Conservation (phyloP, 1,140 invertebrate genomes). For the Lamellibrachia luymesi region DNA sequence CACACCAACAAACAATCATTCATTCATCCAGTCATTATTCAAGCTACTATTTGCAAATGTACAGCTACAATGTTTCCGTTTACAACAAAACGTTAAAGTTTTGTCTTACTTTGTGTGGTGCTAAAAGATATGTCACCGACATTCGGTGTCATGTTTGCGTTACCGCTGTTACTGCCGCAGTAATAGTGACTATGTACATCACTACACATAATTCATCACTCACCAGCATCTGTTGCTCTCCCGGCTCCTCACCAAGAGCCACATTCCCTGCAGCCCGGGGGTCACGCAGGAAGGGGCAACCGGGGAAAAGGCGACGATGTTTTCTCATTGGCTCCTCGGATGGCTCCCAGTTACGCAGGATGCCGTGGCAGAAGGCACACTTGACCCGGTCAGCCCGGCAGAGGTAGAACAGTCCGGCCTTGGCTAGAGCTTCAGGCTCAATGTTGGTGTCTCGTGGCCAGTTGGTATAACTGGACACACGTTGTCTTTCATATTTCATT, state of each 20-base stretch:
- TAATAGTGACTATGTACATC: too few species aligned
- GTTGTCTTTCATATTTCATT: not conserved
- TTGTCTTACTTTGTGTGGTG: too few species aligned
- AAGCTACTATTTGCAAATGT: too few species aligned
- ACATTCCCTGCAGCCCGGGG: not conserved
- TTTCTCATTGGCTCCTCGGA: constrained; percentile 74
- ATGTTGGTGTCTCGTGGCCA: not conserved
- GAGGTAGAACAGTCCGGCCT: constrained; percentile 42
- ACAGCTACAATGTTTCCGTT: too few species aligned
- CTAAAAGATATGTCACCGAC: too few species aligned
- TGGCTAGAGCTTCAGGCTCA: too few species aligned
- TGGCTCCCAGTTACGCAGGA: constrained; percentile 71
- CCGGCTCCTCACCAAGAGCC: not conserved
- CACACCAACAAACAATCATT: not conserved
- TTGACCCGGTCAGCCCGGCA: constrained; percentile 76
- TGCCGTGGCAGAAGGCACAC: constrained; percentile 78
- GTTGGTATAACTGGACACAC: not conserved
- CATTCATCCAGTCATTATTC: too few species aligned
- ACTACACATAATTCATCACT: not conserved
- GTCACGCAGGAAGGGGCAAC: constrained; percentile 30
- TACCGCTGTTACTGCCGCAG: too few species aligned
- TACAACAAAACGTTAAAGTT: too few species aligned
- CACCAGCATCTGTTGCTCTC: not conserved
- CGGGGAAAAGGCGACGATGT: constrained; percentile 65
- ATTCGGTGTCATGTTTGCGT: too few species aligned